These are phyloP conservation scores for Drosophila novamexicana DNA, from an alignment of 1,140 invertebrate species.

Conservation along the genomic window DNA sequence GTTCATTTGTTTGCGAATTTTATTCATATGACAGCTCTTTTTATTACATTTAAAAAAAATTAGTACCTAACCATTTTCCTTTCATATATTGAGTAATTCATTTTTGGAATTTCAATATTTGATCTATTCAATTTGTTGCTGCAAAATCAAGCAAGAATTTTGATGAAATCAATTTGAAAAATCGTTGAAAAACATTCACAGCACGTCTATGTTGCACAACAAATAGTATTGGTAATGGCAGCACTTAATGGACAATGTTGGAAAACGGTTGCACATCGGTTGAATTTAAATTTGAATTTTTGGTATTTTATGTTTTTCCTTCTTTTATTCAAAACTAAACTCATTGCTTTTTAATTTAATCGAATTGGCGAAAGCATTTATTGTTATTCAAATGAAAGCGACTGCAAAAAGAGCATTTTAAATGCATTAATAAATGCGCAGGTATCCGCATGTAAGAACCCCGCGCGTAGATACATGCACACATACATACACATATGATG, in stretches of 20 bases:
- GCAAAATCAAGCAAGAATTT: no score
- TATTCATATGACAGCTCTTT: no score
- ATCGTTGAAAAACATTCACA: no score
- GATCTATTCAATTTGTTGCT: no score
- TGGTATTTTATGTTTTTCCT: no score
- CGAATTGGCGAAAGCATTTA: slow-evolving; percentile 1
- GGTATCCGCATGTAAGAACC: not conserved
- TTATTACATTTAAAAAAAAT: no score
- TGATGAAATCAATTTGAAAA: no score
- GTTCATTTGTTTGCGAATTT: not conserved
- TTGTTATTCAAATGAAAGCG: not conserved
- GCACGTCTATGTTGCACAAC: not conserved
- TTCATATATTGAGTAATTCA: no score
- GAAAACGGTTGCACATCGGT: not conserved
- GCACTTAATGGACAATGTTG: slow-evolving; percentile 1
- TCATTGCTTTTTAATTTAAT: not conserved
- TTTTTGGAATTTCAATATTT: no score
- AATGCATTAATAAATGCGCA: slow-evolving; percentile 11
- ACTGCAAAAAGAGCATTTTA: slow-evolving; percentile 1
- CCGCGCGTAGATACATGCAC: not conserved
- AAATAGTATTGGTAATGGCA: no score
- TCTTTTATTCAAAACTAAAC: no score
- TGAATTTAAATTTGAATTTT: slow-evolving; percentile 1
- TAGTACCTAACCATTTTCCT: no score
- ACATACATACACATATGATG: not conserved